phyloP scores from a whole-genome alignment of 2,797 vertebrate genomes.

The Urocyon cinereoargenteus region DNA sequence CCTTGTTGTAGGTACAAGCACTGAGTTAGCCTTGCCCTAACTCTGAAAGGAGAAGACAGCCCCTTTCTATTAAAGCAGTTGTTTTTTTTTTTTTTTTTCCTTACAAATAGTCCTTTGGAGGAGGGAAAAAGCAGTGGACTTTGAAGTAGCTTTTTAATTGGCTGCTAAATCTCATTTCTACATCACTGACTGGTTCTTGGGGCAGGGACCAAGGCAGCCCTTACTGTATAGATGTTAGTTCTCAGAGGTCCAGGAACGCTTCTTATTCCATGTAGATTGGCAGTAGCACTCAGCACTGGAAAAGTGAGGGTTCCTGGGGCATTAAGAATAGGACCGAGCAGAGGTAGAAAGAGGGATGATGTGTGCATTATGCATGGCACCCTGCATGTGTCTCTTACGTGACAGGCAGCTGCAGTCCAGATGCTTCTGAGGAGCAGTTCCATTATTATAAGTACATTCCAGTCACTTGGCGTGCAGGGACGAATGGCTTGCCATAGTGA shows the following conservation, averaged over 20 bases:
- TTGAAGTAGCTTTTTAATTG: constrained; percentile 55
- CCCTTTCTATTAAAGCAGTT: neutral
- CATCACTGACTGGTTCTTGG: neutral
- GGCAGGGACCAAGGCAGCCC: neutral
- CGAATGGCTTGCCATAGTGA: neutral
- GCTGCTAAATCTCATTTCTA: constrained; percentile 54
- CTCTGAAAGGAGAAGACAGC: neutral
- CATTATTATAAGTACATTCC: constrained; percentile 61
- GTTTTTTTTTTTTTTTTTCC: neutral
- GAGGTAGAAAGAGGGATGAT: neutral
- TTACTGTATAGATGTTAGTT: neutral
- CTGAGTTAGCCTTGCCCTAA: constrained; percentile 15
- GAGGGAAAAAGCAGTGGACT: neutral
- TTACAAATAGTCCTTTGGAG: constrained; percentile 50
- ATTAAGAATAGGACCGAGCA: neutral
- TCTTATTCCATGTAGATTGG: neutral
- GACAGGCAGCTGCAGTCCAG: constrained; percentile 67
- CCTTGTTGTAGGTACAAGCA: neutral
- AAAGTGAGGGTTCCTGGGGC: neutral
- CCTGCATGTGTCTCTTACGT: neutral
- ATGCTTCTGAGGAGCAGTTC: constrained; percentile 53
- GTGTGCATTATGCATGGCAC: neutral
- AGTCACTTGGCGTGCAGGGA: constrained; percentile 8
- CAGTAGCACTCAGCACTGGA: neutral
- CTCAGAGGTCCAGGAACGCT: neutral